phyloP scores from a whole-genome alignment of 1,140 invertebrate genomes.

The Diorhabda carinulata region DNA sequence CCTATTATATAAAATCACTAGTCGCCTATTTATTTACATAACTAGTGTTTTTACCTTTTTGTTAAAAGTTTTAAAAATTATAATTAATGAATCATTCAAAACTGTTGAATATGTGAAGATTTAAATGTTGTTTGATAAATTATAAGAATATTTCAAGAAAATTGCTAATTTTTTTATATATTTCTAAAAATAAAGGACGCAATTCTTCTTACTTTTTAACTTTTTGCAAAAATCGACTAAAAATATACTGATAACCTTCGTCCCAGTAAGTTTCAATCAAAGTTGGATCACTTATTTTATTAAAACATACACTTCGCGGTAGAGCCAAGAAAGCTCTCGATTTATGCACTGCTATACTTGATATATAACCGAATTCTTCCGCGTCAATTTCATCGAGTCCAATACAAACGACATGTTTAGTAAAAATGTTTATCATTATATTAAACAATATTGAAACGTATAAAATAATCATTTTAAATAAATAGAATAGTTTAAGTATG shows the following conservation, averaged over 20 bases:
- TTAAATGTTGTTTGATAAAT: background rate
- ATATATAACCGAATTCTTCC: constrained; percentile 26
- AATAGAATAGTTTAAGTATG: no score
- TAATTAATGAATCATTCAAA: background rate
- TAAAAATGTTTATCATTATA: no score
- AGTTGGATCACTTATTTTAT: constrained; percentile 35
- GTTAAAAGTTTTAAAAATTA: background rate
- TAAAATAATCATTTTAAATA: no score
- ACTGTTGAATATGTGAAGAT: constrained; percentile 7
- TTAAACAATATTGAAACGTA: no score
- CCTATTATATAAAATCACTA: background rate
- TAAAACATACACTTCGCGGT: constrained; percentile 33
- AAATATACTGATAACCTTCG: constrained; percentile 8
- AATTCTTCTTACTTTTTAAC: constrained; percentile 3
- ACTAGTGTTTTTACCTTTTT: constrained; percentile 7
- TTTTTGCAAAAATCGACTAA: constrained; percentile 17
- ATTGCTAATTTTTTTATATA: background rate
- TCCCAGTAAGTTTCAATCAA: constrained; percentile 38
- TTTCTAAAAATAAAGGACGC: background rate
- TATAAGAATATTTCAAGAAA: background rate
- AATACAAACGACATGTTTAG: background rate
- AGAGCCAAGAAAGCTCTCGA: constrained; percentile 37
- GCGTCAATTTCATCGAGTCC: background rate
- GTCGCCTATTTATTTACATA: background rate
- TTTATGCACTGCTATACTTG: constrained; percentile 33